A percentile compares a stretch with the other conserved stretches of the same genome.
Conservation (phyloP, 2,113 vertebrate genomes). For the Ellobius talpinus region DNA sequence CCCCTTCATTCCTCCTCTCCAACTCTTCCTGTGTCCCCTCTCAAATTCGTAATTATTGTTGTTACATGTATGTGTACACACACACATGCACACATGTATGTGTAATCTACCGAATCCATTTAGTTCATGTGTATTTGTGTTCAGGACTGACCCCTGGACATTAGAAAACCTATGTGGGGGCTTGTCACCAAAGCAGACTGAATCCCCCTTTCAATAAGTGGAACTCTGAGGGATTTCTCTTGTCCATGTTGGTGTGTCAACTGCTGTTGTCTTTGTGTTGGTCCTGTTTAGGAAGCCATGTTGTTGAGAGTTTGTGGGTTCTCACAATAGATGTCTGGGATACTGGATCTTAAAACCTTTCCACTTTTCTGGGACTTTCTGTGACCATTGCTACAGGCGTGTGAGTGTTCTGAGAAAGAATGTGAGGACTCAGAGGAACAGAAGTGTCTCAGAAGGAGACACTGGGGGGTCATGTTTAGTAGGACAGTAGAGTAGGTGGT, state of each 20-base stretch:
- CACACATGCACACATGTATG: not conserved
- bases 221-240: not conserved
- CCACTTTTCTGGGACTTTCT: not conserved
- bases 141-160: not conserved
- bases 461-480: too few relatives aligned
- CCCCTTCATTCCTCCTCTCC: not conserved
- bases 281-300: not conserved
- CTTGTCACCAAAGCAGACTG: not conserved
- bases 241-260: not conserved
- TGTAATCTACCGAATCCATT: not conserved
- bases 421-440: fast-evolving
- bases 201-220: not conserved
- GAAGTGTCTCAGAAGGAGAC: not conserved
- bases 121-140: not conserved
- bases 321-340: not conserved
- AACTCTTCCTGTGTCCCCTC: not conserved
- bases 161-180: not conserved
- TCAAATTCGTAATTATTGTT: not conserved
- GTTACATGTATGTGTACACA: not conserved
- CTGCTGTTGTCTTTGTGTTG: not conserved
- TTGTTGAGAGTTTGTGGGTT: not conserved
- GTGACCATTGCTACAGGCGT: fast-evolving
- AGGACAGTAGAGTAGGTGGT: not conserved
- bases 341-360: not conserved
- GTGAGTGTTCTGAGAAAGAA: too few relatives aligned